Evolutionary conservation across 2,797 vertebrate genomes (phyloP).

Genomic region (Hypotaenidia okinawae): DNA sequence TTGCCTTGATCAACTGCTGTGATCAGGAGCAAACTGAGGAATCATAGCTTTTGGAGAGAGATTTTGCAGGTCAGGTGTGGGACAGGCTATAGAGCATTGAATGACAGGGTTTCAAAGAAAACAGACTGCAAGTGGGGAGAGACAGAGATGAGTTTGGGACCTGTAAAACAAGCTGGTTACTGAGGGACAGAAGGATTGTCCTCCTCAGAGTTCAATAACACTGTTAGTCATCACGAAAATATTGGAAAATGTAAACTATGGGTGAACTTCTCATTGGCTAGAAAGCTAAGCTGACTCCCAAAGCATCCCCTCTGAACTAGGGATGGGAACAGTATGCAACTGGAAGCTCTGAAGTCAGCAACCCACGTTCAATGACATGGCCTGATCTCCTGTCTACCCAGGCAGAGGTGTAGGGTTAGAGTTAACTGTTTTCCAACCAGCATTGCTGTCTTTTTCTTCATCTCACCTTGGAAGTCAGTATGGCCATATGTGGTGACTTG

Average conservation of each 20-base stretch:
- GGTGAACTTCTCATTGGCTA: background rate
- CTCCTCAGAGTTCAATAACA: constrained; percentile 19
- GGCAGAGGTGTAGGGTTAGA: background rate
- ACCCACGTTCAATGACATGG: background rate
- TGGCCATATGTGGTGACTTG: rapidly evolving
- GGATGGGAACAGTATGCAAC: background rate
- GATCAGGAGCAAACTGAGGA: background rate
- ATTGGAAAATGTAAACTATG: constrained; percentile 20
- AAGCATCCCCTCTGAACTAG: background rate
- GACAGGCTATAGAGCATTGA: background rate
- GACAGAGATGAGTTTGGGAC: background rate
- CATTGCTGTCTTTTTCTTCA: background rate
- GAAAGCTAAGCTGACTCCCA: background rate
- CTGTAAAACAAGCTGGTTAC: background rate
- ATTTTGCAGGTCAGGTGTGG: background rate
- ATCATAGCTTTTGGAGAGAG: background rate
- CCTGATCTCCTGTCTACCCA: background rate
- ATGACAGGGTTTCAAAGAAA: background rate
- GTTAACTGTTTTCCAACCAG: background rate
- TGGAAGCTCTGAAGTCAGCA: background rate
- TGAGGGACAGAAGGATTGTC: background rate
- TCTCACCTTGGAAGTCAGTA: background rate
- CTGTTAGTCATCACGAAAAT: constrained; percentile 38
- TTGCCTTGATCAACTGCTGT: background rate
- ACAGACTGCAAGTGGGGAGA: background rate